Evolutionary conservation across 2,888 invertebrate genomes (phyloP).

Genomic region (Epicampocera succincta): DNA sequence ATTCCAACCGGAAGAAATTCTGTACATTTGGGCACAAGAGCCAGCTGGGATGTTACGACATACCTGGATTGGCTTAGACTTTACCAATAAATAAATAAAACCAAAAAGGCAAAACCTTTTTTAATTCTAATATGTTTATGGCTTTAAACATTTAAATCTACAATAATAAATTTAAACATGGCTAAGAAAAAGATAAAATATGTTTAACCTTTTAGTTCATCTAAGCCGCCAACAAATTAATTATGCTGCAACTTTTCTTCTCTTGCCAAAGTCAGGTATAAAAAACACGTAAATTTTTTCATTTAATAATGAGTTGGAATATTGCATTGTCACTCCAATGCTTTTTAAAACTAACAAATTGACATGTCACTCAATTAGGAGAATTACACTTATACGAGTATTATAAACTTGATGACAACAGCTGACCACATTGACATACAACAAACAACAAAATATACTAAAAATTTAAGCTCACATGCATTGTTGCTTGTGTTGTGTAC

Average conservation of each 20-base stretch:
- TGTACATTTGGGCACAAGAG: too few relatives aligned
- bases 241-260: neutral
- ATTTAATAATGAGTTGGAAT: slow-evolving; percentile 43
- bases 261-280: neutral
- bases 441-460: slow-evolving; percentile 57
- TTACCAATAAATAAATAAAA: too few relatives aligned
- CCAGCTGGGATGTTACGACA: too few relatives aligned
- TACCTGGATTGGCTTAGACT: too few relatives aligned
- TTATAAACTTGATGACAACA: slow-evolving; percentile 67
- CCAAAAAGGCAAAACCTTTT: too few relatives aligned
- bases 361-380: slow-evolving; percentile 69
- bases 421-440: slow-evolving; percentile 66
- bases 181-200: too few relatives aligned
- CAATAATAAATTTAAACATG: too few relatives aligned
- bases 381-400: slow-evolving; percentile 60
- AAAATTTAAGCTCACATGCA: slow-evolving; percentile 38
- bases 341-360: slow-evolving; percentile 62
- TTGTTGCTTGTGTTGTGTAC: neutral
- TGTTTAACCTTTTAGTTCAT: too few relatives aligned
- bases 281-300: slow-evolving; percentile 22
- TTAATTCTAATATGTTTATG: too few relatives aligned
- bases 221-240: too few relatives aligned
- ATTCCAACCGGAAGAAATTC: too few relatives aligned
- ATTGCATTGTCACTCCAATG: slow-evolving; percentile 46
- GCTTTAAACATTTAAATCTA: too few relatives aligned